Base-by-base conservation (phyloP, 1,140 invertebrate genomes). In the Hyphantria cunea region DNA sequence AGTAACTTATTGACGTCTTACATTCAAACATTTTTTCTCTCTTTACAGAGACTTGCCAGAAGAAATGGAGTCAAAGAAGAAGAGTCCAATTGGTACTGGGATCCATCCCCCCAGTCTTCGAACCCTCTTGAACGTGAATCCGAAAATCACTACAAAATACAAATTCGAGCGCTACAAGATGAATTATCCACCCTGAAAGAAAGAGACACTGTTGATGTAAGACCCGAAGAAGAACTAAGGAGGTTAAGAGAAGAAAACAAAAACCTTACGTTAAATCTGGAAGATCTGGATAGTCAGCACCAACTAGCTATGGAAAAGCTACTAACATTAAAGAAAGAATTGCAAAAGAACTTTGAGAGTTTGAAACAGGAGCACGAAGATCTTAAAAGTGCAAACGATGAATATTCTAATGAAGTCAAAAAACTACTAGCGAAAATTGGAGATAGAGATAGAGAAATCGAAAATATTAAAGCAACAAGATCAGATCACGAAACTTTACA, bases 221-320 rank as follows among this genome's bases (percentile, higher is more conserved):
- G 64, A 39, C 58, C 71, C 51, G 72, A 83, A 17, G 77, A 81
- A 52, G 79, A 84, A 70, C 15, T 86, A 4, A 63, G 72, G 59
- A 70, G 77, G 17, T 76, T 94, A 11, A 78, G 79, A 51, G 91
- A 90, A 68, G 92, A 91, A 70, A 94, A 94, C 70, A 84, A 86
- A 60, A 91, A 90, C 67, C 78, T 95, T 32, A 88, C 91, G 5
- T 71, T 65, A 6, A 95, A 92, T 64, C 87, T 96, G 31, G 95
- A 95, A 63, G 94, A 96, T 77, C 84, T 96, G 66, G 95, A 96
- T 76, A 90, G 78, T 42, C 95, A 96, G 78, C 94, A 96, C 76
- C 92, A 94, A 65, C 80, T 92, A 65, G 94, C 94, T 0, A 94
- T 95, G 84, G 93, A 94, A 51, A 92, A 92, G 75, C 70, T 95